Evolutionary conservation across 2,888 invertebrate species (phyloP), one percentile per base, ranked within the genome.

Genomic region (Sarcophaga variegata): DNA sequence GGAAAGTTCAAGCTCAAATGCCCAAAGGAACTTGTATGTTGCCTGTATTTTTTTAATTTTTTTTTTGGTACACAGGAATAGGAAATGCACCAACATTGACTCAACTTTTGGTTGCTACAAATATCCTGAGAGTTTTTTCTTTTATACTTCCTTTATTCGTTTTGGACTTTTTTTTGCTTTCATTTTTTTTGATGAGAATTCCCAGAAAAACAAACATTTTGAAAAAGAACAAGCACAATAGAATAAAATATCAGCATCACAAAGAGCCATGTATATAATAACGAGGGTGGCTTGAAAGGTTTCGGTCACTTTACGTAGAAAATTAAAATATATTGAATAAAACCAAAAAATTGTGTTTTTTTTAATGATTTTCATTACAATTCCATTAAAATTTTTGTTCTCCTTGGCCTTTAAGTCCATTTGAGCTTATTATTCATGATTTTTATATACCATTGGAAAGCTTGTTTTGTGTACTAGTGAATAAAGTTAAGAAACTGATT

Each of bases 1-100:
- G 67, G 25, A 78, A 86, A 86, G 64, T 83, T 86, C 82, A 83
- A 83, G 83, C 82, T 83, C 81, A 86, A 37, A 81, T 83, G 81
- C 83, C 74, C 78, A 54, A 25, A 49, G 83, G 83, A 60, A 60
- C 17, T 69, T 72, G 45, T 22, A 45, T 45, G 72, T 12, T 62
- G 11, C 67, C 27, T 37, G 54, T 54, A 12, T 54, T 12, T 54
- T 54, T 12, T 17, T 54, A 20, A 3, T 54, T 14, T 54, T 12
- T 49, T 49, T 37, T 37, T 37, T 37, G 10, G 37, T 37, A 10
- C 37, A 10, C 8, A 37, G 37, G 62, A n/a, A 49, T 10, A 63
- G 83, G 79, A 83, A 83, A 72, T 79, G 71, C 83, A 74, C 17
- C 66, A 80, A 72, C 81, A 81, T 69, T 72, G 12, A 60, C 49